Percentiles rank a stretch among this genome's conserved stretches.
phyloP scores from a whole-genome alignment of 2,888 invertebrate species.

The Magallana nippona region DNA sequence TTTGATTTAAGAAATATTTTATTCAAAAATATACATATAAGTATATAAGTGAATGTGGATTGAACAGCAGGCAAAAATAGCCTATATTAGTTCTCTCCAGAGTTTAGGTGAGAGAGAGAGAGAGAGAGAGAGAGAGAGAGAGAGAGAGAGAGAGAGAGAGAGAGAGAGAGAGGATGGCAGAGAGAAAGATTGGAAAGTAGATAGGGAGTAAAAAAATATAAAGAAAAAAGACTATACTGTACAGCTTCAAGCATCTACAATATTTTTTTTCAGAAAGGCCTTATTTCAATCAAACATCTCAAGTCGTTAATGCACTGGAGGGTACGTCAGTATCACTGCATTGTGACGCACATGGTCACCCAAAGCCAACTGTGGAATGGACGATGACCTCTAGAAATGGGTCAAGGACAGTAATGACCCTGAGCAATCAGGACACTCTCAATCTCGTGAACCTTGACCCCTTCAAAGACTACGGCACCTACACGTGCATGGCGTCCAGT shows the following conservation, averaged over 20 bases:
- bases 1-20: too few species aligned
- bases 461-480: slow-evolving; percentile 48
- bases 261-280: slow-evolving; percentile 51
- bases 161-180: neutral
- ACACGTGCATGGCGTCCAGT: slow-evolving; percentile 54
- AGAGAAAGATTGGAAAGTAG: neutral
- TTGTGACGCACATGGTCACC: slow-evolving; percentile 57
- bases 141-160: slow-evolving; percentile 18
- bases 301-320: slow-evolving; percentile 55
- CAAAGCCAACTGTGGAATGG: slow-evolving; percentile 55
- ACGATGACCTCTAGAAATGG: slow-evolving; percentile 48
- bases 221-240: too few species aligned
- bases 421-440: neutral
- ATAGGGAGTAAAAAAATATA: too few species aligned
- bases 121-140: neutral
- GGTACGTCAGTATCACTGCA: slow-evolving; percentile 53
- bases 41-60: too few species aligned
- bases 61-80: too few species aligned
- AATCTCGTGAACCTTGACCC: neutral
- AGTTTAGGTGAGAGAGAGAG: too few species aligned
- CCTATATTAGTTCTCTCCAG: too few species aligned
- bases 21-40: too few species aligned
- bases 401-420: slow-evolving; percentile 42
- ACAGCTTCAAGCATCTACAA: neutral
- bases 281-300: slow-evolving; percentile 44